Conservation (phyloP, 2,888 invertebrate species). For the Drosophila engyochracea region DNA sequence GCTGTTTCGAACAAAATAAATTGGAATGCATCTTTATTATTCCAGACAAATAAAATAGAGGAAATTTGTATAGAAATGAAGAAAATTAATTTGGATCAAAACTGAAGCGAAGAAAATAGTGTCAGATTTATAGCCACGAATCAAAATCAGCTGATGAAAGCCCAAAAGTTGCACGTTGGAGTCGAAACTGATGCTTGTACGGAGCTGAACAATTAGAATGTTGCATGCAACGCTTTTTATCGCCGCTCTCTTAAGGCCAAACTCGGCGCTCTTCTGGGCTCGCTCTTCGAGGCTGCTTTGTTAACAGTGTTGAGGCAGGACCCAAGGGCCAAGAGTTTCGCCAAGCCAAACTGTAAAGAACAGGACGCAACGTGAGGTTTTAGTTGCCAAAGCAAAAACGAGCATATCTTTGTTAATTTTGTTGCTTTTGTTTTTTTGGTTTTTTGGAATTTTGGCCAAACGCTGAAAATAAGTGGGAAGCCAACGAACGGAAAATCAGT, state of each 20-base stretch:
- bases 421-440: background rate
- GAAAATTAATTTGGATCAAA: background rate
- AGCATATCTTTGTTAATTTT: background rate
- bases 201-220: conserved; percentile 17
- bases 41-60: background rate
- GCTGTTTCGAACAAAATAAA: background rate
- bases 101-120: background rate
- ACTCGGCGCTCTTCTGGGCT: conserved; percentile 14
- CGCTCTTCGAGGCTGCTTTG: background rate
- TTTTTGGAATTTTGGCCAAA: background rate
- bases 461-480: conserved; percentile 19
- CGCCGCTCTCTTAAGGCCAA: conserved; percentile 41
- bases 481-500: conserved; percentile 32
- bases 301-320: conserved; percentile 28
- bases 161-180: background rate
- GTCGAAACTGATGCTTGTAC: background rate
- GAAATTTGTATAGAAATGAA: background rate
- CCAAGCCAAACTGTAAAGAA: background rate
- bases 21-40: background rate
- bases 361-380: background rate
- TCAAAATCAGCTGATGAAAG: background rate
- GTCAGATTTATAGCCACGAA: background rate
- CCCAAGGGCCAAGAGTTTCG: no score
- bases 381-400: conserved; percentile 5
- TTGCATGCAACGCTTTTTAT: conserved; percentile 50